Conservation (phyloP, 2,888 invertebrate species). For the Cryptocephalus primarius region DNA sequence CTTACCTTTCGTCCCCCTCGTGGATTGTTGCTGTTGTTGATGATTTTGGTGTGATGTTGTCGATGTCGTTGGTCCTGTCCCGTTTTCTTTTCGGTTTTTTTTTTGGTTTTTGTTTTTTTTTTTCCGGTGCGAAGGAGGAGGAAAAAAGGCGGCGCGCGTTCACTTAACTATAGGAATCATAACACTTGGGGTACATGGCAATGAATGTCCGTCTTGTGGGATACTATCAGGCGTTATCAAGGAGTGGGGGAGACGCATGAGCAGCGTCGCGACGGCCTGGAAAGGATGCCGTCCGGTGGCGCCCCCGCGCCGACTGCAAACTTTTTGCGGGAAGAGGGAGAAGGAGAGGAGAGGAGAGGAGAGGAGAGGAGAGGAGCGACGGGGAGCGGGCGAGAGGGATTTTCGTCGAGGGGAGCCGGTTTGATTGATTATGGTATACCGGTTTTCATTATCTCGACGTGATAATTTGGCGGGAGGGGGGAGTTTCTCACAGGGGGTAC, state of each 20-base stretch:
- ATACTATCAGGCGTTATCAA: slow-evolving; percentile 39
- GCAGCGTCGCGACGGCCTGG: slow-evolving; percentile 36
- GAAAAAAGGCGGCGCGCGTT: slow-evolving; percentile 27
- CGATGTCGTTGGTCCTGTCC: too few relatives aligned
- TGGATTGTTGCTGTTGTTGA: too few relatives aligned
- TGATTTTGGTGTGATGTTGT: too few relatives aligned
- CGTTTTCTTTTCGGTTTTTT: slow-evolving; percentile 1
- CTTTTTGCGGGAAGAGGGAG: neutral
- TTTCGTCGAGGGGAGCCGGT: slow-evolving; percentile 1
- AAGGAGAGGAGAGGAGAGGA: neutral
- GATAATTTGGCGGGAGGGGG: slow-evolving; percentile 7
- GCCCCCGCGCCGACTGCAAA: slow-evolving; percentile 21
- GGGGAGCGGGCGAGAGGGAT: neutral
- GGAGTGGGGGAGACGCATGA: slow-evolving; percentile 39
- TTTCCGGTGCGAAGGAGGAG: slow-evolving; percentile 34
- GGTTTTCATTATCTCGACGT: neutral
- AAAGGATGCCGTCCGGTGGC: slow-evolving; percentile 38
- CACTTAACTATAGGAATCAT: slow-evolving; percentile 38
- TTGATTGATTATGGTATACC: neutral
- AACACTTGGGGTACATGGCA: slow-evolving; percentile 41
- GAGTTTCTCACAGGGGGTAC: too few relatives aligned
- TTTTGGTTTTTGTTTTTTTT: slow-evolving; percentile 30
- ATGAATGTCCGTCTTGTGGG: slow-evolving; percentile 40
- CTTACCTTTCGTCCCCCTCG: too few relatives aligned
- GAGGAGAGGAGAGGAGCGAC: neutral